A percentile compares a stretch with the other conserved stretches of the same genome.
Evolutionary conservation across 2,888 invertebrate genomes (phyloP).

Genomic region (Nomada flava): DNA sequence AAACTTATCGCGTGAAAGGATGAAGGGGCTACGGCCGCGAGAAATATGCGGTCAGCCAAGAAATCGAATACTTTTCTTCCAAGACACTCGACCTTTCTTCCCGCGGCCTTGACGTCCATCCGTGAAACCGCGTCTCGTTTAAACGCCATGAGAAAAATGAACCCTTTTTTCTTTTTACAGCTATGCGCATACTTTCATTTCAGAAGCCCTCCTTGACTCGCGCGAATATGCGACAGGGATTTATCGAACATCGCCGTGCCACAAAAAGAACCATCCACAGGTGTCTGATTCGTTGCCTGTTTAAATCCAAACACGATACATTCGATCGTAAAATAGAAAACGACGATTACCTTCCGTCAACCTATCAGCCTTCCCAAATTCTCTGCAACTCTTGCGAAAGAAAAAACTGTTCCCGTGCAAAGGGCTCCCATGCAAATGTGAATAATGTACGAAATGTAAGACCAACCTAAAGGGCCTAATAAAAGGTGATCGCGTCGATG

Average conservation of each 20-base stretch:
- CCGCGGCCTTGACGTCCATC: conserved; percentile 49
- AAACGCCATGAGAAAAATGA: conserved; percentile 37
- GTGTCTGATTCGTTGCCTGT: not conserved
- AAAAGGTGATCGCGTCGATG: too few relatives aligned
- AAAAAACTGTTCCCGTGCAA: too few relatives aligned
- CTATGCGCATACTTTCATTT: conserved; percentile 14
- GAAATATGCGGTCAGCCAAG: conserved; percentile 57
- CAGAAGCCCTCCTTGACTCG: conserved; percentile 33
- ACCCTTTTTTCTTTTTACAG: conserved; percentile 13
- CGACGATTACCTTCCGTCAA: too few relatives aligned
- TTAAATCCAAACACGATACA: not conserved
- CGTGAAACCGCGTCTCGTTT: conserved; percentile 44
- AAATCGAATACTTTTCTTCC: conserved; percentile 60
- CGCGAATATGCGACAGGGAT: conserved; percentile 16
- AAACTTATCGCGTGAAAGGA: conserved; percentile 53
- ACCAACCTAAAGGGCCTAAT: too few relatives aligned
- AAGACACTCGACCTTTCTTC: conserved; percentile 53
- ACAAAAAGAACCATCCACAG: not conserved
- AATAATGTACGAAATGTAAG: too few relatives aligned
- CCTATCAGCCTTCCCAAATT: too few relatives aligned
- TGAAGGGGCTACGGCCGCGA: conserved; percentile 36
- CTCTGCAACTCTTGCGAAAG: too few relatives aligned
- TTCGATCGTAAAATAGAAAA: too few relatives aligned
- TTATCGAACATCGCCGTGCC: conserved; percentile 22
- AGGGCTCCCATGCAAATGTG: too few relatives aligned